A percentile compares a stretch with the other conserved stretches of the same genome.
Conservation (phyloP, 2,888 invertebrate genomes). For the Andrena bicolor region DNA sequence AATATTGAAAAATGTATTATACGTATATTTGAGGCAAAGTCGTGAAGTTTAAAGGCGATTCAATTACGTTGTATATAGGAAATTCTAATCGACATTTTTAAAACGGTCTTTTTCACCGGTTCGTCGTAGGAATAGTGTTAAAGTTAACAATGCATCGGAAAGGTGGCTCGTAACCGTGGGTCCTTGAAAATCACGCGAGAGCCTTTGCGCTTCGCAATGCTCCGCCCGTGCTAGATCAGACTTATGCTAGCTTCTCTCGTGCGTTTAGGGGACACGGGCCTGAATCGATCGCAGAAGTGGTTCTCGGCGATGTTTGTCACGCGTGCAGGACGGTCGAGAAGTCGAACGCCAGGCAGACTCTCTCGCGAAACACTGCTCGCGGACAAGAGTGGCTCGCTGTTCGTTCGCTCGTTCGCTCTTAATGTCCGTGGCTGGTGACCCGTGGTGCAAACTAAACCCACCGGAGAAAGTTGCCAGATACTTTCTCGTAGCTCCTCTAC, state of each 20-base stretch:
- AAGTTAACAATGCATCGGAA: no score
- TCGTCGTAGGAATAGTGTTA: no score
- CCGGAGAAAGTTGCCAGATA: slow-evolving; percentile 82
- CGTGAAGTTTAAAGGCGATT: no score
- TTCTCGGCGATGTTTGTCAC: neutral
- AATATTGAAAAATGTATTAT: no score
- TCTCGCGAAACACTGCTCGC: slow-evolving; percentile 31
- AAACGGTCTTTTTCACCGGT: no score
- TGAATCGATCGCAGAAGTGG: neutral
- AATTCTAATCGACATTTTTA: no score
- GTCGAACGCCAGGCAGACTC: slow-evolving; percentile 13
- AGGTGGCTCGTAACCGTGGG: slow-evolving; percentile 40
- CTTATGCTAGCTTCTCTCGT: no score
- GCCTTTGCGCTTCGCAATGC: slow-evolving; percentile 35
- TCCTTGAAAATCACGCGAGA: slow-evolving; percentile 41
- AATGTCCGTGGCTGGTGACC: slow-evolving; percentile 83
- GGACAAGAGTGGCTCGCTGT: slow-evolving; percentile 58
- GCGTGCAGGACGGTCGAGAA: slow-evolving; percentile 13
- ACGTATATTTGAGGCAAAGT: no score
- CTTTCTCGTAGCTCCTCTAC: slow-evolving; percentile 80
- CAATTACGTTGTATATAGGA: no score
- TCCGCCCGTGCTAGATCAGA: neutral
- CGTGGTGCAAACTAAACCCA: slow-evolving; percentile 83
- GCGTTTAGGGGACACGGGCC: neutral
- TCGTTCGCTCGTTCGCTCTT: slow-evolving; percentile 78